These are phyloP conservation scores for Aphidius colemani DNA, from an alignment of 2,888 invertebrate species.

Conservation along the genomic window DNA sequence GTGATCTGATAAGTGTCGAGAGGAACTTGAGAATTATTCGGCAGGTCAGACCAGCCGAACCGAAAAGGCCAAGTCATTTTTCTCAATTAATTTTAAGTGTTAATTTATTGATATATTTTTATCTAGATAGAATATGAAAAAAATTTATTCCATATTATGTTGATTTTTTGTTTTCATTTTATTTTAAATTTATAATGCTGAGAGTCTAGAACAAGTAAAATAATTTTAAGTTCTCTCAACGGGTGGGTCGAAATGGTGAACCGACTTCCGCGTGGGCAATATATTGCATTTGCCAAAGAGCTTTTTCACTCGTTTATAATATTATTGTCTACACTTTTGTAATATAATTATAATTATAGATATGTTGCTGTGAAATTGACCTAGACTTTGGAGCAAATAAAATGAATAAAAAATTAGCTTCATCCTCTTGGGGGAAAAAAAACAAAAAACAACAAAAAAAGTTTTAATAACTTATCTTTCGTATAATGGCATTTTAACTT, in stretches of 20 bases:
- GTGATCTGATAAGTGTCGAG: constrained; percentile 31
- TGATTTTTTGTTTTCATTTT: no score
- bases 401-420: no score
- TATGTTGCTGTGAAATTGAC: no score
- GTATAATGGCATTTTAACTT: constrained; percentile 38
- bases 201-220: constrained; percentile 27
- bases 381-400: no score
- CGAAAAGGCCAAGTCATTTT: constrained; percentile 11
- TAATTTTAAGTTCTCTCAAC: constrained; percentile 27
- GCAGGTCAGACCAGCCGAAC: constrained; percentile 13
- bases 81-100: background rate
- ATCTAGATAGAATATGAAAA: constrained; percentile 26
- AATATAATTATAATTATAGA: no score
- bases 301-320: background rate
- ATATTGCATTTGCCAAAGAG: constrained; percentile 31
- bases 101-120: background rate
- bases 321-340: no score
- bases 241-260: constrained; percentile 37
- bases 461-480: constrained; percentile 1
- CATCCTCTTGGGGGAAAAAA: constrained; percentile 10
- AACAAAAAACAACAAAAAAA: no score
- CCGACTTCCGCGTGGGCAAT: constrained; percentile 49
- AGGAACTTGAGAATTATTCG: background rate
- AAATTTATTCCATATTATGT: no score
- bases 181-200: background rate